Conservation (phyloP, 1,140 invertebrate species). For the Drosophila santomea region DNA sequence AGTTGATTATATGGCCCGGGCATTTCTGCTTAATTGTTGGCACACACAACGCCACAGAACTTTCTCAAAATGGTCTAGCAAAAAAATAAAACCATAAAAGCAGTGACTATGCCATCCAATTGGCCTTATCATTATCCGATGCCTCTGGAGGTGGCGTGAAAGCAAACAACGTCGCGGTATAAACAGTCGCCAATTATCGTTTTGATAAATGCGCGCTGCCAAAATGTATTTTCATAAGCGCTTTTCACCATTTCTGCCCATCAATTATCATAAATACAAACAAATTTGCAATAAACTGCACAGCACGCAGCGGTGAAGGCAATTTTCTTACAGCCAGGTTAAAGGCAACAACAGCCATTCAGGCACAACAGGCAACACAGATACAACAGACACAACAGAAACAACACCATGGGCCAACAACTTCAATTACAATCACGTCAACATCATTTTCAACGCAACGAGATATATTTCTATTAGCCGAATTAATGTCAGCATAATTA, state of each 20-base stretch:
- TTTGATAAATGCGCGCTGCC: conserved; percentile 73
- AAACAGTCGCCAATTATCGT: conserved; percentile 78
- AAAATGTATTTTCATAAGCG: conserved; percentile 77
- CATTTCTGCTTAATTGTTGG: conserved; percentile 67
- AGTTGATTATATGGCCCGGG: conserved; percentile 66
- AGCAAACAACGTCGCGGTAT: conserved; percentile 42
- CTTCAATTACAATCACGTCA: conserved; percentile 82
- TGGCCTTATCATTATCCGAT: conserved; percentile 40
- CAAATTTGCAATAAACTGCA: conserved; percentile 82
- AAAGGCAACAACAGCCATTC: conserved; percentile 66
- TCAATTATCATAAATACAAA: conserved; percentile 77
- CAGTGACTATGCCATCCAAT: conserved; percentile 5
- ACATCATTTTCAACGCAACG: conserved; percentile 80
- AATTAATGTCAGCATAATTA: conserved; percentile 84
- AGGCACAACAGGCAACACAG: not conserved
- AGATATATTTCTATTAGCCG: conserved; percentile 83
- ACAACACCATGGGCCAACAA: conserved; percentile 50
- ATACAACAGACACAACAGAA: not conserved
- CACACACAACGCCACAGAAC: conserved; percentile 49
- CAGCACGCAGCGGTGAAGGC: conserved; percentile 71
- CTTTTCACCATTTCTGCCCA: conserved; percentile 75
- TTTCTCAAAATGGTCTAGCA: conserved; percentile 45
- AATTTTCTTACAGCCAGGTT: conserved; percentile 67
- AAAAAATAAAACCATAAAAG: not conserved
- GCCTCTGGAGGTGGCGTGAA: conserved; percentile 49